A percentile compares a stretch with the other conserved stretches of the same genome.
Evolutionary conservation across 2,888 invertebrate genomes (phyloP).

Genomic region (Drosophila buzzatii): DNA sequence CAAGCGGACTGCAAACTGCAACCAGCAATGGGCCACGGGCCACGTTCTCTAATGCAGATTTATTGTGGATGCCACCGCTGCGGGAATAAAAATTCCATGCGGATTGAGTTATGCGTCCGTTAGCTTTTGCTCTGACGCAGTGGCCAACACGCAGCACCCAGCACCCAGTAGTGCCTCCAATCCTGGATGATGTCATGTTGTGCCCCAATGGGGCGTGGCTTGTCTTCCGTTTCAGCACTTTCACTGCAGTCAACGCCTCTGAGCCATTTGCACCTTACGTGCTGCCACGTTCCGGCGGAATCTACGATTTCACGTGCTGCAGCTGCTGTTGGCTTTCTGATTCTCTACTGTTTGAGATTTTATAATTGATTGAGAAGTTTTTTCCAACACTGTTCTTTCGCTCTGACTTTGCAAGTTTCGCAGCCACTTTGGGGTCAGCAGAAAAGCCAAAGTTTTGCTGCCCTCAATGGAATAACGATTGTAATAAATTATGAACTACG

Average conservation of each 20-base stretch:
- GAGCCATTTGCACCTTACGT: constrained; percentile 68
- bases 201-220: constrained; percentile 23
- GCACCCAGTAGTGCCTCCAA: neutral
- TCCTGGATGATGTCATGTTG: constrained; percentile 62
- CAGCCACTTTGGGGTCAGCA: constrained; percentile 64
- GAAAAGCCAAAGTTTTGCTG: constrained; percentile 50
- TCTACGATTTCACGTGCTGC: constrained; percentile 12
- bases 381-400: constrained; percentile 40
- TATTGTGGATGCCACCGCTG: constrained; percentile 77
- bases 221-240: constrained; percentile 57
- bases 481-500: constrained; percentile 70
- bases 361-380: constrained; percentile 71
- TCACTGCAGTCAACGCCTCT: constrained; percentile 66
- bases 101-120: constrained; percentile 79
- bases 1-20: constrained; percentile 49
- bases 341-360: constrained; percentile 50
- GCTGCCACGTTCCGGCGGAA: constrained; percentile 55
- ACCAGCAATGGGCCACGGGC: constrained; percentile 4
- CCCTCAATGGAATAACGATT: constrained; percentile 56
- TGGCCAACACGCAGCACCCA: constrained; percentile 11
- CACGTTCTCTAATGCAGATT: constrained; percentile 71
- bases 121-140: constrained; percentile 70
- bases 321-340: constrained; percentile 17
- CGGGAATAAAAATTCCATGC: constrained; percentile 80
- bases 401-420: constrained; percentile 48